phyloP scores from a whole-genome alignment of 2,888 invertebrate genomes.

The Macaria notata region DNA sequence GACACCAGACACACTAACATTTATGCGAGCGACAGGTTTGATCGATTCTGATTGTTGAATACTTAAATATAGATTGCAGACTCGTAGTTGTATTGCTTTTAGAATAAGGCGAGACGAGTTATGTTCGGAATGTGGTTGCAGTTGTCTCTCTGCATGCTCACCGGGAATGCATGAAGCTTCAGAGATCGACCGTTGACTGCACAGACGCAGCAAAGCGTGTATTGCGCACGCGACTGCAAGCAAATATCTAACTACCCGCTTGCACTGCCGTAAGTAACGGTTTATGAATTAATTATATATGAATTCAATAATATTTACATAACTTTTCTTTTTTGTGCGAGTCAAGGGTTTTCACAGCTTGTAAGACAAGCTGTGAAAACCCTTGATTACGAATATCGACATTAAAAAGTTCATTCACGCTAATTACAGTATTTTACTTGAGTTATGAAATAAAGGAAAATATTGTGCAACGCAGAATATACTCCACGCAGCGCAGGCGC shows the following conservation, averaged over 20 bases:
- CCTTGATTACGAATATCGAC: too few relatives aligned
- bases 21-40: constrained; percentile 1
- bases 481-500: constrained; percentile 18
- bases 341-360: too few relatives aligned
- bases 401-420: too few relatives aligned
- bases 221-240: background rate
- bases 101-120: constrained; percentile 49
- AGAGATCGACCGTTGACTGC: constrained; percentile 48
- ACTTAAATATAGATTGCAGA: constrained; percentile 17
- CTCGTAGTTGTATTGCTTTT: constrained; percentile 4
- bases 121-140: constrained; percentile 61
- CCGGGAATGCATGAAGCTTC: constrained; percentile 40
- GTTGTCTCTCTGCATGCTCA: constrained; percentile 43
- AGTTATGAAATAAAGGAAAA: constrained; percentile 30
- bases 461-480: constrained; percentile 32
- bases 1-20: background rate
- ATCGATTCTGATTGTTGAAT: constrained; percentile 16
- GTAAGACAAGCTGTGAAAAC: too few relatives aligned
- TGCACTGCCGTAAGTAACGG: background rate
- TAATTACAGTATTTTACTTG: background rate
- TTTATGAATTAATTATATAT: too few relatives aligned
- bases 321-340: too few relatives aligned
- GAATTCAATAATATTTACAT: too few relatives aligned
- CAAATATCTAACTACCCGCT: constrained; percentile 2
- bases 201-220: background rate